A percentile compares a stretch with the other conserved stretches of the same genome.
Conservation (phyloP, 2,888 invertebrate genomes). For the Drepana falcataria region DNA sequence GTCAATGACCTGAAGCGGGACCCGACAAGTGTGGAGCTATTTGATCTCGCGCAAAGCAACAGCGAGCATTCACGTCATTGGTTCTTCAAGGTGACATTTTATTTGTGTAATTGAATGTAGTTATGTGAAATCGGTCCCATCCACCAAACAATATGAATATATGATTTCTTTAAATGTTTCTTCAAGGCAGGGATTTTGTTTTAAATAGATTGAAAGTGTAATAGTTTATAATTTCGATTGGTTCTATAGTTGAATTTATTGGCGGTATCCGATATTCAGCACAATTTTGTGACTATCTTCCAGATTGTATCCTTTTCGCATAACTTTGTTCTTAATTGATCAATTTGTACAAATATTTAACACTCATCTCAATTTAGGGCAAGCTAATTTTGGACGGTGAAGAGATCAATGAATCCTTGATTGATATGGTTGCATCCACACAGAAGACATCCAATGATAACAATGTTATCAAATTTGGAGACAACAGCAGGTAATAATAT, state of each 20-base stretch:
- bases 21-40: slow-evolving; percentile 98
- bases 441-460: slow-evolving; percentile 91
- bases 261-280: background rate
- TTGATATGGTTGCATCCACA: slow-evolving; percentile 95
- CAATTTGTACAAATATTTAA: too few species aligned
- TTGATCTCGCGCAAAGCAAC: slow-evolving; percentile 98
- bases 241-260: background rate
- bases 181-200: too few species aligned
- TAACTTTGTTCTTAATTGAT: too few species aligned
- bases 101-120: too few species aligned
- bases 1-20: slow-evolving; percentile 89
- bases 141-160: too few species aligned
- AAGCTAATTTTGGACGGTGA: slow-evolving; percentile 90
- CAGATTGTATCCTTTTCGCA: too few species aligned
- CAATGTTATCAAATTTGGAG: slow-evolving; percentile 97
- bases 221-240: slow-evolving; percentile 6
- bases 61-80: slow-evolving; percentile 99
- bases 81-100: slow-evolving; percentile 90
- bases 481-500: slow-evolving; percentile 90
- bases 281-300: too few species aligned
- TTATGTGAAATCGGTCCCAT: too few species aligned
- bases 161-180: too few species aligned
- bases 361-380: slow-evolving; percentile 71
- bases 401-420: slow-evolving; percentile 87
- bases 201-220: background rate